Conservation (phyloP, 1,140 invertebrate genomes). For the Rhagoletis zephyria region DNA sequence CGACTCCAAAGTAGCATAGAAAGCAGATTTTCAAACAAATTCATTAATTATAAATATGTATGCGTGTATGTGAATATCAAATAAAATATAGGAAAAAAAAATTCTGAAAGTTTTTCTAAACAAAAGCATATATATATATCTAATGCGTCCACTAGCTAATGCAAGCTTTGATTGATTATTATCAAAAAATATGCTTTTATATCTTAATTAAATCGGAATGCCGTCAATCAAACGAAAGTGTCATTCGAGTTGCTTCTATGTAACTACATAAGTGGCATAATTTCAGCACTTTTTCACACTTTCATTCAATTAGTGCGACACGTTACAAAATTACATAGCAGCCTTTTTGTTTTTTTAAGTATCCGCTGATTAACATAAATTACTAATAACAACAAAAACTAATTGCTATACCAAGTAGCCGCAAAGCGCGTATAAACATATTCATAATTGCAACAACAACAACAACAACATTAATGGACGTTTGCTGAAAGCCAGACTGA, state of each 20-base stretch:
- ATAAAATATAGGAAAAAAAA: no score
- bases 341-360: neutral
- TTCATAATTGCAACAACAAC: constrained; percentile 34
- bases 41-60: no score
- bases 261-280: neutral
- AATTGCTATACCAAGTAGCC: constrained; percentile 23
- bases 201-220: constrained; percentile 7
- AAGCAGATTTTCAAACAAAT: no score
- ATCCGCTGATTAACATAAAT: constrained; percentile 42
- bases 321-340: constrained; percentile 23
- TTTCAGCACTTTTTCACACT: constrained; percentile 19
- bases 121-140: no score
- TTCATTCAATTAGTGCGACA: constrained; percentile 27
- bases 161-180: no score
- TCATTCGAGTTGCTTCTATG: neutral
- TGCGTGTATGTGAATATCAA: no score
- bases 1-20: no score
- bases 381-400: constrained; percentile 39
- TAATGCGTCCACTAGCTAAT: no score
- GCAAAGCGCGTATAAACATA: constrained; percentile 8
- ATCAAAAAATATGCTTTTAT: neutral
- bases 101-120: no score
- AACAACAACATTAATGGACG: neutral
- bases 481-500: neutral
- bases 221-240: constrained; percentile 9